Conservation (phyloP, 1,140 invertebrate species). For the Drosophila ercepeae region DNA sequence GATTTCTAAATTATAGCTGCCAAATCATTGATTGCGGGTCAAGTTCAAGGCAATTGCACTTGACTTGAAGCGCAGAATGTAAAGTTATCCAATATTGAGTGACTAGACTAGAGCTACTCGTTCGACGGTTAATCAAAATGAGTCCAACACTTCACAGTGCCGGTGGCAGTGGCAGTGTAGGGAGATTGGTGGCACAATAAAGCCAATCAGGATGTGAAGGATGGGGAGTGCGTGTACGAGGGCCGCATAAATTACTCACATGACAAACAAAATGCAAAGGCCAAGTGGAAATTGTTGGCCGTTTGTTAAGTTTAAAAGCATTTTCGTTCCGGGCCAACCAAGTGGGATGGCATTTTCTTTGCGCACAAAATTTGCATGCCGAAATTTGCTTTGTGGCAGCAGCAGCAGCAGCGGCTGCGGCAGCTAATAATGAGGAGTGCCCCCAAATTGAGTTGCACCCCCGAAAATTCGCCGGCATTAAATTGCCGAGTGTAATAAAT, state of each 20-base stretch:
- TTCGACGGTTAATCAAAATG: conserved; percentile 24
- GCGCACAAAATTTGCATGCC: conserved; percentile 42
- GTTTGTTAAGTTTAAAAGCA: conserved; percentile 58
- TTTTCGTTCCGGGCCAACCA: conserved; percentile 13
- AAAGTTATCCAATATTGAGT: neutral
- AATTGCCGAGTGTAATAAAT: conserved; percentile 64
- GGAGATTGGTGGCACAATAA: conserved; percentile 33
- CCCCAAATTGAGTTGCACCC: conserved; percentile 68
- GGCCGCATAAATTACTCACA: conserved; percentile 61
- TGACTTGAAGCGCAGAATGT: neutral
- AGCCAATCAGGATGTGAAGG: conserved; percentile 52
- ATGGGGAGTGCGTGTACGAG: conserved; percentile 32
- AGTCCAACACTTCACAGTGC: neutral
- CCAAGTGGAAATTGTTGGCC: conserved; percentile 1
- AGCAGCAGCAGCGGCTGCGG: too few species aligned
- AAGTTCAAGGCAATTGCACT: conserved; percentile 32
- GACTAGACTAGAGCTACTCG: neutral
- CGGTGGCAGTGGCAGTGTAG: neutral
- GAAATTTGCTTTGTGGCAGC: conserved; percentile 64
- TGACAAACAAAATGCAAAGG: conserved; percentile 42
- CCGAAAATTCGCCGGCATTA: conserved; percentile 60
- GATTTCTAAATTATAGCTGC: conserved; percentile 9
- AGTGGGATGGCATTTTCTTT: conserved; percentile 36
- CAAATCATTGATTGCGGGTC: conserved; percentile 23
- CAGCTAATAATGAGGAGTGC: conserved; percentile 71